Conservation (phyloP, 37 sponge, comb jelly and placozoan species). For the Spongilla lacustris region DNA sequence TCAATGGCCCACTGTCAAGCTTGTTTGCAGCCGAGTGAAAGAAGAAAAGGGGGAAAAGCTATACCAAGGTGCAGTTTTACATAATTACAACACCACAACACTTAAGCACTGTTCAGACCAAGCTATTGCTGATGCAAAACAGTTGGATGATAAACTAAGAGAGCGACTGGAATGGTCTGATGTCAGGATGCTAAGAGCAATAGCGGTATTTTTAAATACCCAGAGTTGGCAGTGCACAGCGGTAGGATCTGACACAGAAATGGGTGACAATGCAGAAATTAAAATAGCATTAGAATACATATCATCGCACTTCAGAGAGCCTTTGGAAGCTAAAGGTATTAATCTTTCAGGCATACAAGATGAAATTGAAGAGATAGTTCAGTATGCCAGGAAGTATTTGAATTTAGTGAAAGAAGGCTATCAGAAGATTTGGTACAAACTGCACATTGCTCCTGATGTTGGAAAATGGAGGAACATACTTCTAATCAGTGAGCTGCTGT, state of each 20-base stretch:
- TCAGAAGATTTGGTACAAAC: constrained; percentile 12
- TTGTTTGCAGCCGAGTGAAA: not conserved
- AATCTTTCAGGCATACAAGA: constrained; percentile 23
- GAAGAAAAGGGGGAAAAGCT: constrained; percentile 12
- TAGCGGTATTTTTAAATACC: constrained; percentile 51
- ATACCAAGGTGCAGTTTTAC: constrained; percentile 8
- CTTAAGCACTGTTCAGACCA: constrained; percentile 4
- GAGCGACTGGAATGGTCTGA: constrained; percentile 61
- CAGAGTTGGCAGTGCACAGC: constrained; percentile 33
- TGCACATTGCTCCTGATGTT: constrained; percentile 28
- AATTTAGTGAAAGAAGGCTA: not conserved
- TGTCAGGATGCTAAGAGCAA: constrained; percentile 36
- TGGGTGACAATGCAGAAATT: constrained; percentile 32
- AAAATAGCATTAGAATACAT: constrained; percentile 44
- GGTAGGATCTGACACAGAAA: not conserved
- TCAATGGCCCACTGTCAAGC: not conserved
- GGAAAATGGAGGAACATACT: constrained; percentile 37
- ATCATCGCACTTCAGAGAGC: constrained; percentile 24
- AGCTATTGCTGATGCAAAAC: constrained; percentile 35
- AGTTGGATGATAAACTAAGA: constrained; percentile 40
- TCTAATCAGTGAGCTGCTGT: constrained; percentile 28
- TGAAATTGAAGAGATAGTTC: constrained; percentile 52
- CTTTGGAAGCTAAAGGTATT: constrained; percentile 60
- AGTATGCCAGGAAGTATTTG: constrained; percentile 35
- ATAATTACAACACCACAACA: not conserved